Conservation (phyloP, 2,888 invertebrate genomes). For the Druceiella hillmani region DNA sequence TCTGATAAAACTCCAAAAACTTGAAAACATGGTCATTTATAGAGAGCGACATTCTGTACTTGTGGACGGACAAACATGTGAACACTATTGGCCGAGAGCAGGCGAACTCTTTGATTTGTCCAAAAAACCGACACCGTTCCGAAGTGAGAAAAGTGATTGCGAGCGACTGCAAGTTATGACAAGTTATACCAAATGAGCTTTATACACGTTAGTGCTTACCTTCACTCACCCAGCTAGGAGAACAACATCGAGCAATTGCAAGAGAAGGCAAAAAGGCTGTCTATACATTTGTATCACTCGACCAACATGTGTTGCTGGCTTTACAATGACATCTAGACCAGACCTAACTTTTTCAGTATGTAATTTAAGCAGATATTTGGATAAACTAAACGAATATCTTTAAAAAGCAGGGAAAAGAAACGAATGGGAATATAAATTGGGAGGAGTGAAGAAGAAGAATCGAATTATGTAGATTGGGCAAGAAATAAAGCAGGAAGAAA, state of each 20-base stretch:
- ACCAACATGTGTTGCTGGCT: slow-evolving; percentile 10
- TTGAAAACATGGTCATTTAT: too few relatives aligned
- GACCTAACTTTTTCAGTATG: too few relatives aligned
- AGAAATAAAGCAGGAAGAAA: too few relatives aligned
- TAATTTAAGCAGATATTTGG: too few relatives aligned
- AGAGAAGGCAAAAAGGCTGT: slow-evolving; percentile 9
- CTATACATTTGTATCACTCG: slow-evolving; percentile 8
- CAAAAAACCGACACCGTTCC: slow-evolving; percentile 5
- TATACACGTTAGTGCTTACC: slow-evolving; percentile 8
- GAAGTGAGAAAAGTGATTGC: slow-evolving; percentile 6
- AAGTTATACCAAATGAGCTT: too few relatives aligned
- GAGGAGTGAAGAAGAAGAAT: too few relatives aligned
- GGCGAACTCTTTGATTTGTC: slow-evolving; percentile 6
- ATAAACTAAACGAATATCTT: too few relatives aligned
- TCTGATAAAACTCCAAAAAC: too few relatives aligned
- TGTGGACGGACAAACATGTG: background rate
- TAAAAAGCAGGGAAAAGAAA: too few relatives aligned
- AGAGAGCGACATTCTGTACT: slow-evolving; percentile 6
- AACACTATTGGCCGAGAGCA: slow-evolving; percentile 2
- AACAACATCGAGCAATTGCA: slow-evolving; percentile 10
- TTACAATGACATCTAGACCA: too few relatives aligned
- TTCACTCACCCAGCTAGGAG: slow-evolving; percentile 10
- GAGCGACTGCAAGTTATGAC: slow-evolving; percentile 6
- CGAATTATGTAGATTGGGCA: too few relatives aligned
- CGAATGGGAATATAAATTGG: too few relatives aligned